phyloP scores from a whole-genome alignment of 2,113 vertebrate species.

The Butastur rufipennis region DNA sequence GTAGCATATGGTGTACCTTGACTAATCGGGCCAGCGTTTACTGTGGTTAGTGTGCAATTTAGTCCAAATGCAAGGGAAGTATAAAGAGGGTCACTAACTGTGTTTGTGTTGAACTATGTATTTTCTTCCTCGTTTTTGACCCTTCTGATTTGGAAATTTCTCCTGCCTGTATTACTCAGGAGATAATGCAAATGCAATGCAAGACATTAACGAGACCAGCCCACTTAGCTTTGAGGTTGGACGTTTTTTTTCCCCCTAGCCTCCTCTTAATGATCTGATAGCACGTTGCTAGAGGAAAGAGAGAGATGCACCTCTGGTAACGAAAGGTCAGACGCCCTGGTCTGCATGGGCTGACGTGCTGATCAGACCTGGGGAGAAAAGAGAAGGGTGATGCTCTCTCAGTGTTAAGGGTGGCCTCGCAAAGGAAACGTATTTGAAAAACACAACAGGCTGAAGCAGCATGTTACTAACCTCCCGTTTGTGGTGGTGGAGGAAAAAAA shows the following conservation, averaged over 20 bases:
- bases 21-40: neutral
- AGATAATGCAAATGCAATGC: neutral
- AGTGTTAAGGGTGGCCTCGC: neutral
- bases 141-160: neutral
- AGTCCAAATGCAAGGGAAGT: neutral
- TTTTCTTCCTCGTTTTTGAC: neutral
- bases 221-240: neutral
- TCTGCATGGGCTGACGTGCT: neutral
- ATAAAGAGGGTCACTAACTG: neutral
- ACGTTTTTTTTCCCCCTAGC: neutral
- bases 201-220: neutral
- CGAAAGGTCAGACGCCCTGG: neutral
- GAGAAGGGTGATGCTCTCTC: neutral
- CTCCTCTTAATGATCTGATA: neutral
- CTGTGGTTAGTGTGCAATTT: neutral
- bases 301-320: neutral
- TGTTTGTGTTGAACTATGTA: neutral
- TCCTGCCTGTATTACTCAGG: neutral
- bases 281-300: neutral
- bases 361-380: neutral
- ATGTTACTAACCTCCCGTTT: neutral
- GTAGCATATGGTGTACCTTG: neutral
- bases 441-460: neutral
- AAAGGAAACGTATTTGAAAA: neutral
- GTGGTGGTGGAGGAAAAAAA: neutral